Conservation (phyloP, 2,113 vertebrate genomes). For the Papio anubis region DNA sequence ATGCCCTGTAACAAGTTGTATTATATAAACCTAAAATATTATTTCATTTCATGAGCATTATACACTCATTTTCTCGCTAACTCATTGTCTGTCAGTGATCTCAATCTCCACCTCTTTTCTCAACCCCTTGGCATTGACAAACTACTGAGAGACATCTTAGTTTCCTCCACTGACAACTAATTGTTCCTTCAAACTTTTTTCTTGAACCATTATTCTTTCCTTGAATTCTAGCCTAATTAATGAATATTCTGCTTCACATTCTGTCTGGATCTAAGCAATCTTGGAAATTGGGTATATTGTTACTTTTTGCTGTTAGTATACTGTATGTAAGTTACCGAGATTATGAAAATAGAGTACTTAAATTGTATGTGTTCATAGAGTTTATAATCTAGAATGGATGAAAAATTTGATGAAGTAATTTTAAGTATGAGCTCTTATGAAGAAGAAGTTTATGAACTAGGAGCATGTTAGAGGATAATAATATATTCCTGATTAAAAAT, state of each 20-base stretch:
- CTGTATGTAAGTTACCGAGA: background rate
- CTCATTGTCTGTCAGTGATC: background rate
- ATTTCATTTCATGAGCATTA: background rate
- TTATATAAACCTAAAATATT: background rate
- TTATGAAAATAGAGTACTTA: background rate
- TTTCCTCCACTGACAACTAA: background rate
- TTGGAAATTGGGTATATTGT: background rate
- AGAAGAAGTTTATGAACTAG: background rate
- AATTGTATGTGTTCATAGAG: background rate
- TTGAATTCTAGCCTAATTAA: background rate
- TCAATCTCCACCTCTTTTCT: background rate
- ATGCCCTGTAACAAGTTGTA: background rate
- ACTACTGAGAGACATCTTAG: background rate
- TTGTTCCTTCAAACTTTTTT: background rate
- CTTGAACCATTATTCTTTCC: background rate
- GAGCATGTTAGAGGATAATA: background rate
- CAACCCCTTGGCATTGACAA: background rate
- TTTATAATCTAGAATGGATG: background rate
- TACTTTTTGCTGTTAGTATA: background rate
- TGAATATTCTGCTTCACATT: background rate
- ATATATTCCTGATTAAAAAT: background rate
- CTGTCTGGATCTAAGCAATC: background rate
- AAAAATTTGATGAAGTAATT: background rate
- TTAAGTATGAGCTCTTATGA: background rate
- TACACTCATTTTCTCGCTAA: background rate